phyloP scores from a whole-genome alignment of 2,888 invertebrate genomes.

The Caenorhabditis sp. region DNA sequence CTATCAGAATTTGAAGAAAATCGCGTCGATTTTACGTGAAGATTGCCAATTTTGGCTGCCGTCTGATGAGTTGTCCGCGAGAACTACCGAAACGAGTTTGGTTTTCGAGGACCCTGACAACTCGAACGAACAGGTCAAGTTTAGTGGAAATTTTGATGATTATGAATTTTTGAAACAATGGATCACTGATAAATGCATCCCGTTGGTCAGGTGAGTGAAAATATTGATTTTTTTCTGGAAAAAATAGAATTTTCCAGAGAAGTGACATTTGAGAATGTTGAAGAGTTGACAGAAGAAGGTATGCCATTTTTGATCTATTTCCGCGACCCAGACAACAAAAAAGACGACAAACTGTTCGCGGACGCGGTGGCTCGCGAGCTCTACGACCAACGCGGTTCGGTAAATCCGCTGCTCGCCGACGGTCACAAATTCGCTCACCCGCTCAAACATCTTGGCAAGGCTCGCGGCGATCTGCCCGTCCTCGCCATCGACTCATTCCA shows the following conservation, averaged over 20 bases:
- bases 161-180: constrained; percentile 84
- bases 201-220: constrained; percentile 85
- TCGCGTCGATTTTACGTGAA: constrained; percentile 84
- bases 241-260: constrained; percentile 28
- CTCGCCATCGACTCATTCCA: constrained; percentile 98
- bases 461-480: constrained; percentile 82
- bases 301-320: constrained; percentile 96
- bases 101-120: constrained; percentile 51
- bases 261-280: constrained; percentile 99
- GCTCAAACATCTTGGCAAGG: constrained; percentile 76
- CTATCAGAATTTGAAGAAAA: constrained; percentile 60
- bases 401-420: constrained; percentile 97
- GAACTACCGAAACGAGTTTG: constrained; percentile 41
- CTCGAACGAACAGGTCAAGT: constrained; percentile 63
- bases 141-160: constrained; percentile 66
- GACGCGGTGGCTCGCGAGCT: constrained; percentile 80
- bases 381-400: constrained; percentile 85
- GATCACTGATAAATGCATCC: constrained; percentile 92
- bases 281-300: constrained; percentile 80
- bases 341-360: constrained; percentile 86
- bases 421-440: constrained; percentile 96
- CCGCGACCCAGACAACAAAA: constrained; percentile 84
- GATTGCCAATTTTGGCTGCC: constrained; percentile 94
- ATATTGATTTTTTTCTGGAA: background rate
- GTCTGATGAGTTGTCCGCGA: constrained; percentile 77